Conservation (phyloP, 2,888 invertebrate genomes). For the Bugulina stolonifera region DNA sequence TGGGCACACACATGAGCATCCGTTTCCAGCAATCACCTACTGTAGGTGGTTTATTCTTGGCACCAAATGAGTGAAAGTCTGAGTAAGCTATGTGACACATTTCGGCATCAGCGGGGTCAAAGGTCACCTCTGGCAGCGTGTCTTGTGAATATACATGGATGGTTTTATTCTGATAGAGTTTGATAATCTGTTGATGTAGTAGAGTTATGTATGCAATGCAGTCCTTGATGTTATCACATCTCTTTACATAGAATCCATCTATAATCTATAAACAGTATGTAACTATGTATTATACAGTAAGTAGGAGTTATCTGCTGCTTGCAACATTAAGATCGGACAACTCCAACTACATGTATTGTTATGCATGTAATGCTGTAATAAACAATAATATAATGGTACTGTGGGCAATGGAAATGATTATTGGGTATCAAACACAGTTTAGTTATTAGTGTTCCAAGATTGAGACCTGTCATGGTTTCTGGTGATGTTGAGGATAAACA, state of each 20-base stretch:
- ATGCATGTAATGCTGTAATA: no score
- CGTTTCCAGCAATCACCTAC: neutral
- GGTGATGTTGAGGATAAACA: no score
- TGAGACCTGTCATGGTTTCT: no score
- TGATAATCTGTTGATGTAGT: slow-evolving; percentile 3
- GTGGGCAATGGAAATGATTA: no score
- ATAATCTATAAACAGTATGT: no score
- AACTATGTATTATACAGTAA: no score
- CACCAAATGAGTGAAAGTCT: slow-evolving; percentile 5
- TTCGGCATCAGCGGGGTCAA: neutral
- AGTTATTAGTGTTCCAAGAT: no score
- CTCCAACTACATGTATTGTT: no score
- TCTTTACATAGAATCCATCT: slow-evolving; percentile 31
- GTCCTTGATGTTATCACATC: neutral
- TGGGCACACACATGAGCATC: slow-evolving; percentile 21
- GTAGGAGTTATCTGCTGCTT: no score
- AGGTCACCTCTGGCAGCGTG: neutral
- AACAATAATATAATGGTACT: no score
- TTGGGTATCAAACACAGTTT: no score
- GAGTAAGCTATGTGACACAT: neutral
- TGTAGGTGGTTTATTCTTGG: slow-evolving; percentile 7
- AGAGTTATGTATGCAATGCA: slow-evolving; percentile 14
- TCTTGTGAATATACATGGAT: neutral
- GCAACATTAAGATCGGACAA: no score
- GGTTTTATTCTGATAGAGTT: slow-evolving; percentile 1